A percentile compares a stretch with the other conserved stretches of the same genome.
phyloP scores from a whole-genome alignment of 2,797 vertebrate genomes.

The Cyclura pinguis region DNA sequence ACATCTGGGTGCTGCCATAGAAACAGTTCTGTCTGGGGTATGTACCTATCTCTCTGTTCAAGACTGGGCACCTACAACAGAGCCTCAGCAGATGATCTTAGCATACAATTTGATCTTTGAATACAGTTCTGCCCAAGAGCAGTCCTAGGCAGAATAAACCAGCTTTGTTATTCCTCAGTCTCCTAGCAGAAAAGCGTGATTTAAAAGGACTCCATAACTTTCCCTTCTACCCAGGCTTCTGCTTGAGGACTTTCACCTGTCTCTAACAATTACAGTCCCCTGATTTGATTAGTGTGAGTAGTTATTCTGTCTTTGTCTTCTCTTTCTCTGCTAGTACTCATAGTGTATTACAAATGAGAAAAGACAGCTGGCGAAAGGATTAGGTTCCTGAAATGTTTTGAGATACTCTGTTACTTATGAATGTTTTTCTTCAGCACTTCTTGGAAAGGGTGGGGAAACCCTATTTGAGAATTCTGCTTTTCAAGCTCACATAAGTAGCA shows the following conservation, averaged over 20 bases:
- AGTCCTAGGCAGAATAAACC: too few species aligned
- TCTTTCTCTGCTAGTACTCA: not conserved
- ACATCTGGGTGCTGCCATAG: not conserved
- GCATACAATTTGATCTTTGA: too few species aligned
- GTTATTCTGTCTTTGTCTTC: not conserved
- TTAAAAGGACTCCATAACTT: too few species aligned
- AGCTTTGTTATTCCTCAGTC: too few species aligned
- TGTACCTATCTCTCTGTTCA: not conserved
- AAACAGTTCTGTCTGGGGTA: not conserved
- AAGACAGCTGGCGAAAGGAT: not conserved
- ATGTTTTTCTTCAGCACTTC: not conserved
- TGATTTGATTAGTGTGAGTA: not conserved
- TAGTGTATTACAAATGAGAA: not conserved
- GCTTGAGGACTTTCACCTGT: not conserved
- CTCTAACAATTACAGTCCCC: not conserved
- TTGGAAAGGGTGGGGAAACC: not conserved
- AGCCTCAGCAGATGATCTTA: too few species aligned
- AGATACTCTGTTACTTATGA: not conserved
- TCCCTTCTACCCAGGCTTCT: too few species aligned
- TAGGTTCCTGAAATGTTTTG: not conserved
- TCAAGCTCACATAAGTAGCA: not conserved
- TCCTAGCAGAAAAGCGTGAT: too few species aligned
- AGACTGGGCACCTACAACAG: not conserved
- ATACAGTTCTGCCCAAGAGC: too few species aligned
- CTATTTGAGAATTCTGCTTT: not conserved